A percentile compares a stretch with the other conserved stretches of the same genome.
These are phyloP conservation scores for Amblyopsis rosae DNA, from an alignment of 2,113 vertebrate species.

Conservation along the genomic window DNA sequence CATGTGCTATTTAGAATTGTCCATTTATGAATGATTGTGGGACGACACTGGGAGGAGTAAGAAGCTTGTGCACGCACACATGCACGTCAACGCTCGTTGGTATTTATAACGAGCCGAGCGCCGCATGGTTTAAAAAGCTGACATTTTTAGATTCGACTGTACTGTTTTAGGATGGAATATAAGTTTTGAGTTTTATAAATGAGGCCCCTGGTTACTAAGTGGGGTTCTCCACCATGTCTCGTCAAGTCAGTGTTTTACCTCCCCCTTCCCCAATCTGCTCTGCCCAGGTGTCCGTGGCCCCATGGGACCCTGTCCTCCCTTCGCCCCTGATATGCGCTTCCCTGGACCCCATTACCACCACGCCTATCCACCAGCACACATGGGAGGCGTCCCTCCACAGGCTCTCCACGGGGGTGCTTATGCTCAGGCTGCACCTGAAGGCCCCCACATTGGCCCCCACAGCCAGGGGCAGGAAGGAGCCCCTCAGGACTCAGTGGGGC, in stretches of 20 bases:
- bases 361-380: conserved; percentile 46
- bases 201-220: neutral
- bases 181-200: neutral
- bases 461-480: conserved; percentile 60
- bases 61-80: too few relatives aligned
- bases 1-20: too few relatives aligned
- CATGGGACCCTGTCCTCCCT: conserved; percentile 73
- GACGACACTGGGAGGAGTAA: too few relatives aligned
- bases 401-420: conserved; percentile 70
- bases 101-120: neutral
- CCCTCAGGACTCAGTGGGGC: conserved; percentile 75
- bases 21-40: too few relatives aligned
- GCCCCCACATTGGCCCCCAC: conserved; percentile 52
- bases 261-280: neutral
- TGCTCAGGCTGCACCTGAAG: conserved; percentile 39
- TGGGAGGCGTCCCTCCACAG: conserved; percentile 70
- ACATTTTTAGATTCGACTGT: neutral
- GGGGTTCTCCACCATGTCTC: neutral
- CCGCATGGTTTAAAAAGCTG: neutral
- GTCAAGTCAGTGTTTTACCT: neutral
- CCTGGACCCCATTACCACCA: conserved; percentile 62
- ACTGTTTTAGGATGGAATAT: neutral
- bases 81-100: too few relatives aligned
- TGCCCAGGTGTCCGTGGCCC: conserved; percentile 59
- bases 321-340: conserved; percentile 69